Evolutionary conservation across 53 echinoderm and acorn worm genomes (phyloP).

Genomic region (Apostichopus leukothele): DNA sequence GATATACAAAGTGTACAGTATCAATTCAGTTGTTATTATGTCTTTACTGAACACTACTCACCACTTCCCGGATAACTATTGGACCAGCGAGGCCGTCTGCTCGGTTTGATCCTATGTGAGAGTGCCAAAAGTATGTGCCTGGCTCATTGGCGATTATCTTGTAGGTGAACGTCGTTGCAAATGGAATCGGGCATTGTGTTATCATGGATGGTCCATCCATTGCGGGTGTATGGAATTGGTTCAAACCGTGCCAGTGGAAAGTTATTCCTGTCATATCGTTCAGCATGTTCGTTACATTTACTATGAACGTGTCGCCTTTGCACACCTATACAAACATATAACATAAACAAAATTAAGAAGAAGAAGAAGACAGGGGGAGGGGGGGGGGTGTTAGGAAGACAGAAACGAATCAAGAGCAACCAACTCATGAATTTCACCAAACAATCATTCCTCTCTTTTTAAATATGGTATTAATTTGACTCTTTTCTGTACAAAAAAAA

Average conservation of each 20-base stretch:
- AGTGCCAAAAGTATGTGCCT: slow-evolving; percentile 84
- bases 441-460: too few relatives aligned
- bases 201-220: slow-evolving; percentile 92
- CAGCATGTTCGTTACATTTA: slow-evolving; percentile 66
- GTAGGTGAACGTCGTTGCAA: slow-evolving; percentile 65
- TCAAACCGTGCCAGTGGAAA: slow-evolving; percentile 94
- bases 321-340: slow-evolving; percentile 60
- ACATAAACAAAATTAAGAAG: too few relatives aligned
- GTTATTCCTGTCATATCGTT: slow-evolving; percentile 67
- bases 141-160: slow-evolving; percentile 54
- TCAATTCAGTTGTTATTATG: too few relatives aligned
- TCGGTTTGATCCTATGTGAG: slow-evolving; percentile 83
- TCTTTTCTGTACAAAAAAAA: too few relatives aligned
- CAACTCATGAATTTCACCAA: too few relatives aligned
- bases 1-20: too few relatives aligned
- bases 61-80: slow-evolving; percentile 59
- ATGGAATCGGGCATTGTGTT: slow-evolving; percentile 82
- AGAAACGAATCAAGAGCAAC: too few relatives aligned
- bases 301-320: slow-evolving; percentile 67
- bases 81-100: slow-evolving; percentile 88
- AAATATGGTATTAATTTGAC: too few relatives aligned
- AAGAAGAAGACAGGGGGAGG: too few relatives aligned
- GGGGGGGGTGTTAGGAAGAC: too few relatives aligned
- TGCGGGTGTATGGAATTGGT: slow-evolving; percentile 63
- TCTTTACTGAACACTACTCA: background rate